Evolutionary conservation across 37 sponge, comb jelly and placozoan species (phyloP).

Genomic region (Corticium candelabrum): DNA sequence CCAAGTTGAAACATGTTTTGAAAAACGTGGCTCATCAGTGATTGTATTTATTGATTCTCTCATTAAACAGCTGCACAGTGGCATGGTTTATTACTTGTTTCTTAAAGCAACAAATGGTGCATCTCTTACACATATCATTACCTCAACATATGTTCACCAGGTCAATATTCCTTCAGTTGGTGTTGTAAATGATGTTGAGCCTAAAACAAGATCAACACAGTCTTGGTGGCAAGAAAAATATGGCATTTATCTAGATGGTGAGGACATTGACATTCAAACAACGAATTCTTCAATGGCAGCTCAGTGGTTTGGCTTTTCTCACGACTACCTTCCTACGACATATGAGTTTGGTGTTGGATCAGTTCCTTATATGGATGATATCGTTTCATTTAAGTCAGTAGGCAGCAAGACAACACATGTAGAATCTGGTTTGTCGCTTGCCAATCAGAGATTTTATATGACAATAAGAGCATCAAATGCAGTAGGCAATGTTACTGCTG

Average conservation of each 20-base stretch:
- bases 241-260: neutral
- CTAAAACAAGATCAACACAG: no score
- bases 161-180: no score
- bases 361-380: neutral
- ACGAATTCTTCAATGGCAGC: neutral
- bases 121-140: no score
- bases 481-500: neutral
- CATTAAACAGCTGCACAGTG: no score
- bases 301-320: neutral
- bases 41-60: no score
- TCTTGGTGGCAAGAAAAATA: no score
- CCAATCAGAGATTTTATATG: neutral
- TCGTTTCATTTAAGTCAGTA: neutral
- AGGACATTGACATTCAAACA: neutral
- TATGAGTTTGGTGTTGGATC: neutral
- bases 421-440: neutral
- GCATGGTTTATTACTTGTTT: no score
- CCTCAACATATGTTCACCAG: no score
- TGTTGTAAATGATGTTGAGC: no score
- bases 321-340: neutral
- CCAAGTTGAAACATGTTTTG: no score
- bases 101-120: no score
- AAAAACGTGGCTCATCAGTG: no score
- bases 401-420: neutral
- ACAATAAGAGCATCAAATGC: neutral